phyloP scores from a whole-genome alignment of 2,113 vertebrate species.

The Scomber colias region DNA sequence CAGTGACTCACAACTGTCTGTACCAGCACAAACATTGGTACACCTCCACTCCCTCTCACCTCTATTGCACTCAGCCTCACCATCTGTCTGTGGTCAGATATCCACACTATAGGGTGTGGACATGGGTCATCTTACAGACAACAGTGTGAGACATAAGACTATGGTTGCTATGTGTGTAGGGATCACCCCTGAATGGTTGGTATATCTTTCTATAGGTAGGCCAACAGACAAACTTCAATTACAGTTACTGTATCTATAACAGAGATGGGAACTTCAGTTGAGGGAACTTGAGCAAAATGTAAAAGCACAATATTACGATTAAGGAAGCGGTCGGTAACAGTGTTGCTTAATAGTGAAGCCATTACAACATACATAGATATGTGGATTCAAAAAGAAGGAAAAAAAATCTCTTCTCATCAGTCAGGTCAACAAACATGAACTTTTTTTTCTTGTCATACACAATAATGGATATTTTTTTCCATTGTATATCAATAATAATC shows the following conservation, averaged over 20 bases:
- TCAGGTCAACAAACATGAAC: too few relatives aligned
- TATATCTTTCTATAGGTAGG: background rate
- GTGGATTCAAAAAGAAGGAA: too few relatives aligned
- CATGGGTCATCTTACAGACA: conserved; percentile 61
- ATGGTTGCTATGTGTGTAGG: background rate
- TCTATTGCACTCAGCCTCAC: conserved; percentile 37
- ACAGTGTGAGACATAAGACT: conserved; percentile 18
- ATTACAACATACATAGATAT: too few relatives aligned
- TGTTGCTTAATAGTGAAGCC: too few relatives aligned
- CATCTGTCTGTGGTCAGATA: conserved; percentile 69
- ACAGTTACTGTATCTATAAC: background rate
- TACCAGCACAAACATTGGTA: background rate
- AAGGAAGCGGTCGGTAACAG: background rate
- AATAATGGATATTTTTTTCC: too few relatives aligned
- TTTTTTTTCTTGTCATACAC: too few relatives aligned
- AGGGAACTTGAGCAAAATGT: background rate
- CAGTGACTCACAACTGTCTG: conserved; percentile 40
- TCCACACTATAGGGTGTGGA: conserved; percentile 26
- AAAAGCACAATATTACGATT: background rate
- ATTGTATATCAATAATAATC: too few relatives aligned
- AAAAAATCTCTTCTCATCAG: too few relatives aligned
- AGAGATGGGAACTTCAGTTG: background rate
- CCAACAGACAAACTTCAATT: background rate
- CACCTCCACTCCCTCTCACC: conserved; percentile 30
- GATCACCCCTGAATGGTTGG: background rate